A percentile compares a stretch with the other conserved stretches of the same genome.
Conservation (phyloP, 2,113 vertebrate species). For the Oophaga pumilio region DNA sequence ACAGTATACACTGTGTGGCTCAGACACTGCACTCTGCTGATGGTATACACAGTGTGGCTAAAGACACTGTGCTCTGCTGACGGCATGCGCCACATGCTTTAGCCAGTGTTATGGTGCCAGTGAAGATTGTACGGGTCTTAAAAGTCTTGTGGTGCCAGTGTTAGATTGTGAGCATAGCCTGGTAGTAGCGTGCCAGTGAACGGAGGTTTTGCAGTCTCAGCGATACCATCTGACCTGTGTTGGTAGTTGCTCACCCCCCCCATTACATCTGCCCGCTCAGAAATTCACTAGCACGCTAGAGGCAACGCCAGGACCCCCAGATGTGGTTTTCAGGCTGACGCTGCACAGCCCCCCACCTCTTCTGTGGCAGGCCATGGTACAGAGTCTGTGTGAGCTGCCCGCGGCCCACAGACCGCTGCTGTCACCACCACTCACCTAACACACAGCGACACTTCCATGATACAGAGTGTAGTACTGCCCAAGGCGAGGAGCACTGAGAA, state of each 20-base stretch:
- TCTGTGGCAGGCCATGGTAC: constrained; percentile 30
- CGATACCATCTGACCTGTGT: not conserved
- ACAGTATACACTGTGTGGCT: too few relatives aligned
- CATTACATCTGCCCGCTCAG: not conserved
- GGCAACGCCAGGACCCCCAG: constrained; percentile 32
- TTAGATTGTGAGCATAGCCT: not conserved
- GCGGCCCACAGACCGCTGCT: constrained; percentile 21
- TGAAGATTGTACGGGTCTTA: not conserved
- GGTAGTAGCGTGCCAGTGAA: not conserved
- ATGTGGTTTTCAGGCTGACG: constrained; percentile 25
- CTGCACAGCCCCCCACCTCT: constrained; percentile 25
- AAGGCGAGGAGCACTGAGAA: not conserved
- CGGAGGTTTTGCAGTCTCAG: not conserved
- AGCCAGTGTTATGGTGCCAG: not conserved
- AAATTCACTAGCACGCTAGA: not conserved
- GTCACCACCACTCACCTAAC: constrained; percentile 51
- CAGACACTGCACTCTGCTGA: too few relatives aligned
- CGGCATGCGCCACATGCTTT: too few relatives aligned
- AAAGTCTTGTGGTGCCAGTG: not conserved
- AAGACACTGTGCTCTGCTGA: not conserved
- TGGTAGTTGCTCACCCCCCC: not conserved
- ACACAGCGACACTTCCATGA: constrained; percentile 51
- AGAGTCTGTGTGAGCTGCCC: constrained; percentile 24
- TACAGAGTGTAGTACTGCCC: constrained; percentile 32
- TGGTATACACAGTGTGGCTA: too few relatives aligned